phyloP scores from a whole-genome alignment of 1,140 invertebrate genomes.

The Camponotus floridanus region DNA sequence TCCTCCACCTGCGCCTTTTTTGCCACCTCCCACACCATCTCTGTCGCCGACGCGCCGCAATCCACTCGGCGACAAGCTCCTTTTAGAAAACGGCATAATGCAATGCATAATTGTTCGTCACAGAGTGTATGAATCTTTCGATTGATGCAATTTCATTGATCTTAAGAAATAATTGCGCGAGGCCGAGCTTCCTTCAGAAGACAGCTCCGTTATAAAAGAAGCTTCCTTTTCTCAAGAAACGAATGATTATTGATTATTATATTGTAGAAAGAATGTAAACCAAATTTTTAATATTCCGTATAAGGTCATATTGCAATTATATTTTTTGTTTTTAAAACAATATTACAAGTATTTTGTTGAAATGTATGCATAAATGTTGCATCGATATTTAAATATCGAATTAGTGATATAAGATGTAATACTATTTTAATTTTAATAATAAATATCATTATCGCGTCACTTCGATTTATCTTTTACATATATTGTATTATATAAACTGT shows the following conservation, averaged over 20 bases:
- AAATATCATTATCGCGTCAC: not conserved
- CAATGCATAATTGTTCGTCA: constrained; percentile 3
- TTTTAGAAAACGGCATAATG: constrained; percentile 24
- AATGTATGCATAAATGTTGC: too few species aligned
- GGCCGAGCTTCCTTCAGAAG: not conserved
- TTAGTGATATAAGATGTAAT: too few species aligned
- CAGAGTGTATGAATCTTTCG: constrained; percentile 7
- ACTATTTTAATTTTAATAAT: not conserved
- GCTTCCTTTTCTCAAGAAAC: too few species aligned
- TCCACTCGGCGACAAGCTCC: constrained; percentile 7
- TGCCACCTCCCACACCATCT: constrained; percentile 23
- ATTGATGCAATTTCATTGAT: not conserved
- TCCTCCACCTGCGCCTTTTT: constrained; percentile 70
- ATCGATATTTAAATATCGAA: too few species aligned
- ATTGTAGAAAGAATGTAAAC: too few species aligned
- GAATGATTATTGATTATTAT: too few species aligned
- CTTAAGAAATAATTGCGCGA: too few species aligned
- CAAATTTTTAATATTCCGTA: too few species aligned
- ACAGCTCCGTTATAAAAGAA: not conserved
- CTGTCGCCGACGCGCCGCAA: constrained; percentile 10
- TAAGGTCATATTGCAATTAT: too few species aligned
- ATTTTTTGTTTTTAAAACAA: too few species aligned
- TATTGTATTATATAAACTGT: not conserved
- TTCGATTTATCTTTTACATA: not conserved
- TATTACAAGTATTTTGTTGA: too few species aligned